These are phyloP conservation scores for Hestina assimilis DNA, from an alignment of 1,140 invertebrate genomes.

Conservation along the genomic window DNA sequence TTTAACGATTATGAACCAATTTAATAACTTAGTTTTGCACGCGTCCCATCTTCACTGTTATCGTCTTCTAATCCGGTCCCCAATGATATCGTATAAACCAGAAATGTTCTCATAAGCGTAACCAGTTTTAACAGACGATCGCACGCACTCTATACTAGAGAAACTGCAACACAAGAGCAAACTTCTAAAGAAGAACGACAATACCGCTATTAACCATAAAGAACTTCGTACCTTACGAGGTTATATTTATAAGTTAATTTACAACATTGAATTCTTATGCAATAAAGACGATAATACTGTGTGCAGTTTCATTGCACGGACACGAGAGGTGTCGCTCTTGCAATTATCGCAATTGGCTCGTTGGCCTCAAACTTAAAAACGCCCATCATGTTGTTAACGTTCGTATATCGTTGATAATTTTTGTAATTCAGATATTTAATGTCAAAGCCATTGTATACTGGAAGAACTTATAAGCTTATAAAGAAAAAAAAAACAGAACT, in stretches of 20 bases:
- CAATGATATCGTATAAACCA: constrained; percentile 67
- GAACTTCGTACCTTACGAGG: constrained; percentile 13
- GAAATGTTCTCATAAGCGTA: constrained; percentile 63
- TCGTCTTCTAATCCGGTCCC: constrained; percentile 69
- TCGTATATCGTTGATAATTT: constrained; percentile 15
- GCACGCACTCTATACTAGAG: constrained; percentile 57
- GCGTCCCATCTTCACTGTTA: constrained; percentile 62
- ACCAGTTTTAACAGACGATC: constrained; percentile 61
- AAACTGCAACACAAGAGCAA: constrained; percentile 50
- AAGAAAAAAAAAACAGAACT: no score
- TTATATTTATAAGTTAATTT: constrained; percentile 23
- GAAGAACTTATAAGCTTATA: background rate
- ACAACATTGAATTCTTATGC: background rate
- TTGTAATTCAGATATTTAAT: constrained; percentile 20
- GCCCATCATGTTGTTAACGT: constrained; percentile 50
- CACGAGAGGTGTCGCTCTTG: constrained; percentile 56
- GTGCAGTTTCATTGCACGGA: constrained; percentile 26
- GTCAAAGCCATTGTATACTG: constrained; percentile 7
- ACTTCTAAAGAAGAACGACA: constrained; percentile 15
- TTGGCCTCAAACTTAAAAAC: constrained; percentile 63
- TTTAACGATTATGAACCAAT: constrained; percentile 58
- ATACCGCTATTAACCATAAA: constrained; percentile 5
- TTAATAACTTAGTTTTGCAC: constrained; percentile 61
- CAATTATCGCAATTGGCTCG: constrained; percentile 76
- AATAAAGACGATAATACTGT: constrained; percentile 25